A percentile compares a stretch with the other conserved stretches of the same genome.
phyloP scores from a whole-genome alignment of 2,113 vertebrate genomes.

The Antechinus flavipes region DNA sequence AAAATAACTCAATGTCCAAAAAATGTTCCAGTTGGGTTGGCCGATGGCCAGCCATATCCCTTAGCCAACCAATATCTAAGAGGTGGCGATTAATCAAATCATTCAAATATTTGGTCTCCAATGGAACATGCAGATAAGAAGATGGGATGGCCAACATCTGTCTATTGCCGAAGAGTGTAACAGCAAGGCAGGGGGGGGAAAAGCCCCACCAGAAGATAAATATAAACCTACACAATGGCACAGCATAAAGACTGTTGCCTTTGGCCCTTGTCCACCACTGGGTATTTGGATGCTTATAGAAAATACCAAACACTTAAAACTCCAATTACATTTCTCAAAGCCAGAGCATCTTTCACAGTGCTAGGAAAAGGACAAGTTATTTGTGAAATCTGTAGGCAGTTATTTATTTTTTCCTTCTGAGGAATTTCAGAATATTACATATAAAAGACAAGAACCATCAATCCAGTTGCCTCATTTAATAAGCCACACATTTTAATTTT shows the following conservation, averaged over 20 bases:
- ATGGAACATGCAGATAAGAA: slow-evolving; percentile 38
- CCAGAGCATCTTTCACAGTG: slow-evolving; percentile 7
- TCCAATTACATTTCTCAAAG: slow-evolving; percentile 63
- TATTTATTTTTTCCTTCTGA: neutral
- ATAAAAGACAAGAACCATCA: slow-evolving; percentile 4
- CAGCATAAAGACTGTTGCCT: slow-evolving; percentile 49
- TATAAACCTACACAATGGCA: slow-evolving; percentile 38
- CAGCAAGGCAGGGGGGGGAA: neutral
- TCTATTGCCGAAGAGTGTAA: neutral
- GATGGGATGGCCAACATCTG: slow-evolving; percentile 53
- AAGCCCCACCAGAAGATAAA: slow-evolving; percentile 33
- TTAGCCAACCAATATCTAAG: slow-evolving; percentile 43
- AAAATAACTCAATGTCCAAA: slow-evolving; percentile 70
- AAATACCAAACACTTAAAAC: slow-evolving; percentile 50
- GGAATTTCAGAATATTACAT: slow-evolving; percentile 7
- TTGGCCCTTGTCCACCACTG: slow-evolving; percentile 55
- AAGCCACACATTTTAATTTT: slow-evolving; percentile 6
- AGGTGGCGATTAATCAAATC: slow-evolving; percentile 68
- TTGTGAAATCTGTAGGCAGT: slow-evolving; percentile 51
- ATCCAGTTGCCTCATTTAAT: slow-evolving; percentile 56
- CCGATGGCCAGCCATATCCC: slow-evolving; percentile 36
- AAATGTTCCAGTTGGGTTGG: slow-evolving; percentile 66
- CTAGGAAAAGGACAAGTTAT: slow-evolving; percentile 58
- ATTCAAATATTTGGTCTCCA: slow-evolving; percentile 69
- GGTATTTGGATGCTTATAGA: slow-evolving; percentile 36